Evolutionary conservation across 2,888 invertebrate species (phyloP), one percentile per base, ranked within the genome.

Genomic region (Lamproptera curius): DNA sequence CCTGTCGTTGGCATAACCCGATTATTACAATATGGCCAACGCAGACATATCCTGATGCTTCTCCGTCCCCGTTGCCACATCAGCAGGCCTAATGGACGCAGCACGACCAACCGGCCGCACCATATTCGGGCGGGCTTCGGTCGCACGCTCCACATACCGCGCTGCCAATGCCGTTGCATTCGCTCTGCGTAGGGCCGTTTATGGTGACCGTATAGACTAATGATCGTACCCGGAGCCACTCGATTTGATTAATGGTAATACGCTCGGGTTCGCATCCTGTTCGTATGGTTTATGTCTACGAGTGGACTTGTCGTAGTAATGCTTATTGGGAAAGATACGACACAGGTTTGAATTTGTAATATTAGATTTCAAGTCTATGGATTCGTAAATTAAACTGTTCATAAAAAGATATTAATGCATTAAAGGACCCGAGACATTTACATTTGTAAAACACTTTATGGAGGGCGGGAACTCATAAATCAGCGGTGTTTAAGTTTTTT

Each of bases 91-190:
- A 46, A 46, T 51, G 42, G 39, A 31, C n/a, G 17, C 11, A 15
- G 31, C 41, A 43, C 39, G 43, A 39, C 17, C 58, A 46, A 35
- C 17, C 57, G 47, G 54, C 46, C 28, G 57, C 65, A 68, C 71
- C 70, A 70, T 70, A 68, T 38, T 54, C 52, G 59, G 55, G 58
- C 46, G 37, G 49, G 47, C 46, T 42, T 54, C 47, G 67, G 64
- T 78, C 79, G 63, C 79, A 77, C 77, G 78, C 68, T 74, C 78
- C 62, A 73, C 62, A 69, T 76, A 31, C n/a, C 11, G n/a, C n/a
- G n/a, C n/a, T n/a, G n/a, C n/a, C n/a, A n/a, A n/a, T n/a, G n/a
- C n/a, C n/a, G n/a, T n/a, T n/a, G n/a, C n/a, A 10, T 13, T 33
- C 51, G 38, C n/a, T 13, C 14, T 43, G 37, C 41, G 10, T 15